Evolutionary conservation across 2,888 invertebrate species (phyloP).

Genomic region (Molorchus minor): DNA sequence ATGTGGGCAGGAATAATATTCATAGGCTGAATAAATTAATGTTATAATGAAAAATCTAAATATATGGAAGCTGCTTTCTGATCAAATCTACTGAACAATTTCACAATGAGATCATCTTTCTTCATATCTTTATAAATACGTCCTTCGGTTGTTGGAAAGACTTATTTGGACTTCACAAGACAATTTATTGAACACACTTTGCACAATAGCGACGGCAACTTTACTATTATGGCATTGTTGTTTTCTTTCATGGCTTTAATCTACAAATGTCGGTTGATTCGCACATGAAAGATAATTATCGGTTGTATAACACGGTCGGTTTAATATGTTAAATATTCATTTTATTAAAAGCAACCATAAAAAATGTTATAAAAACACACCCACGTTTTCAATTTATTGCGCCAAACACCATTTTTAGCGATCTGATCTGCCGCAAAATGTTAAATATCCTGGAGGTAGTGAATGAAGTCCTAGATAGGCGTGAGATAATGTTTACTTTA

Average conservation of each 20-base stretch:
- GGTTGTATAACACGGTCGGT: not conserved
- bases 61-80: not conserved
- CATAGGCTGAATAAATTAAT: not conserved
- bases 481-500: not conserved
- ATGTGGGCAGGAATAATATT: too few species aligned
- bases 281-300: not conserved
- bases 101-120: slow-evolving; percentile 23
- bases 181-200: slow-evolving; percentile 7
- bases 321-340: not conserved
- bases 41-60: not conserved
- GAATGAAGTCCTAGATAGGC: not conserved
- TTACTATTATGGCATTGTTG: slow-evolving; percentile 8
- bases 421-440: not conserved
- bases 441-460: not conserved
- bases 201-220: slow-evolving; percentile 3
- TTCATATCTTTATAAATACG: slow-evolving; percentile 15
- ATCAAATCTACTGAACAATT: not conserved
- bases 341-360: not conserved
- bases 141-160: slow-evolving; percentile 5
- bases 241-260: slow-evolving; percentile 4
- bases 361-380: not conserved
- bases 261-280: slow-evolving; percentile 10
- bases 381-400: not conserved
- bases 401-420: not conserved
- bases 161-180: slow-evolving; percentile 17